Evolutionary conservation across 1,140 invertebrate species (phyloP).

Genomic region (Pseudomyrmex concolor): DNA sequence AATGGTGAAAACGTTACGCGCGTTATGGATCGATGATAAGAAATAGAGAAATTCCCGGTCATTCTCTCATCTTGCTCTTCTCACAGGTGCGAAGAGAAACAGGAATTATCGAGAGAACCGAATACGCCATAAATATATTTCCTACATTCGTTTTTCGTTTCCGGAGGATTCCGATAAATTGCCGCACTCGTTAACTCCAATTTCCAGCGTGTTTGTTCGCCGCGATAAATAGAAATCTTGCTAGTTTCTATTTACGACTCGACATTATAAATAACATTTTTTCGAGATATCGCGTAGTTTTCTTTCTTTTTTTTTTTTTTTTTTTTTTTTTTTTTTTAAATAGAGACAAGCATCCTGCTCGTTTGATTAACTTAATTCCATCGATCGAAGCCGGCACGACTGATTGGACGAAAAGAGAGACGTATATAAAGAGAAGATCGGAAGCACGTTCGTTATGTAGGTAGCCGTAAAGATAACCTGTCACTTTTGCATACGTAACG

Average conservation of each 20-base stretch:
- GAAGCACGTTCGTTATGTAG: slow-evolving; percentile 33
- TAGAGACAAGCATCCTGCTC: background rate
- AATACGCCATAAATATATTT: slow-evolving; percentile 18
- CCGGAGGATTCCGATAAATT: slow-evolving; percentile 5
- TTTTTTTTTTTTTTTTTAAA: too few relatives aligned
- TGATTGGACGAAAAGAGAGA: background rate
- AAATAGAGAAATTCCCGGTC: background rate
- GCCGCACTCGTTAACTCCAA: slow-evolving; percentile 24
- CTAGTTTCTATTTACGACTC: slow-evolving; percentile 17
- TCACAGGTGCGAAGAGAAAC: slow-evolving; percentile 1
- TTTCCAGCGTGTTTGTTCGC: background rate
- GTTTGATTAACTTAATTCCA: slow-evolving; percentile 11
- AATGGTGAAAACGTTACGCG: slow-evolving; percentile 15
- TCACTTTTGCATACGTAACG: slow-evolving; percentile 63
- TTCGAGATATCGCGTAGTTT: background rate
- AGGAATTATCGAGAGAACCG: slow-evolving; percentile 9
- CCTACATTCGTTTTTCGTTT: background rate
- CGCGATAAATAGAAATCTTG: background rate
- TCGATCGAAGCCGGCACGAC: slow-evolving; percentile 18
- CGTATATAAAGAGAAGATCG: background rate
- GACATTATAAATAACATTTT: background rate
- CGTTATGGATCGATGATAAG: slow-evolving; percentile 17
- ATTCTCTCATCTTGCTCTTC: background rate
- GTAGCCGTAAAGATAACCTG: slow-evolving; percentile 67
- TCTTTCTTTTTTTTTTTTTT: too few relatives aligned